phyloP scores from a whole-genome alignment of 2,113 vertebrate species.

The Indicator indicator region DNA sequence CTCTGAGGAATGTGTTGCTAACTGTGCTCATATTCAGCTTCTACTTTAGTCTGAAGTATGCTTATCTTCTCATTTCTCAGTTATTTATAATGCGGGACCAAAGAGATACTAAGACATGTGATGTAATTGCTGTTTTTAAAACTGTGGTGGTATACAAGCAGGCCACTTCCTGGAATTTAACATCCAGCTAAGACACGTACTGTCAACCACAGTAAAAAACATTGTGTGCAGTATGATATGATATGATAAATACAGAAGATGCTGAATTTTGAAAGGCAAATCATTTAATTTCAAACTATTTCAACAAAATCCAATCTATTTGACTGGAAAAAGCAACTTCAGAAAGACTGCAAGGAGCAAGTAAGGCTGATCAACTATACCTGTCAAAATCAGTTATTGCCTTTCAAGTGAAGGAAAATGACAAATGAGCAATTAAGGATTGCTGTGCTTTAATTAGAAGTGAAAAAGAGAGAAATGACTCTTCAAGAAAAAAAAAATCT shows the following conservation, averaged over 20 bases:
- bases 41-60: not conserved
- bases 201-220: not conserved
- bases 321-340: not conserved
- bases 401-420: conserved; percentile 66
- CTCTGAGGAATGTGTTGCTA: not conserved
- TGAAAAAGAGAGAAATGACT: not conserved
- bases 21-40: not conserved
- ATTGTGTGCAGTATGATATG: not conserved
- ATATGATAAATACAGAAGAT: not conserved
- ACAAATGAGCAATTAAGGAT: conserved; percentile 72
- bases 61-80: conserved; percentile 12
- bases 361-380: conserved; percentile 65
- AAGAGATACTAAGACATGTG: not conserved
- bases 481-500: conserved; percentile 38
- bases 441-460: conserved; percentile 47
- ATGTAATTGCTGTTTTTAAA: conserved; percentile 10
- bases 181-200: not conserved
- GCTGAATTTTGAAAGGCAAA: not conserved
- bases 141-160: not conserved
- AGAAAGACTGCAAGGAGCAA: not conserved
- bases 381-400: conserved; percentile 65
- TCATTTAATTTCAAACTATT: not conserved
- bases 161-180: not conserved
- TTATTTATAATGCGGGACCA: not conserved
- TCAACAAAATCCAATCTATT: not conserved